Conservation (phyloP, 2,113 vertebrate species). For the Pogona vitticeps region DNA sequence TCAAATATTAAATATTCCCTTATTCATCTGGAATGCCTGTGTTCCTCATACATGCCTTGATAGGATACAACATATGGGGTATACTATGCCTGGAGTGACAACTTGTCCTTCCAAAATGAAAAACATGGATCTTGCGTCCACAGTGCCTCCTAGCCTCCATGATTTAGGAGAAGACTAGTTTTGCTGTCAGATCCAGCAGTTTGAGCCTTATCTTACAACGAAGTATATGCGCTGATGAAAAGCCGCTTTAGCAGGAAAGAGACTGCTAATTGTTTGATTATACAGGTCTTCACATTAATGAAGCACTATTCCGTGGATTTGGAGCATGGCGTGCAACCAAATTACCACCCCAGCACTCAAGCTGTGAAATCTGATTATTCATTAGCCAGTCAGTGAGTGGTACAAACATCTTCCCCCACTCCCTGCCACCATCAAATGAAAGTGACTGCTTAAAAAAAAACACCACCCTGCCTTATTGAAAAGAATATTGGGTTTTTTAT, state of each 20-base stretch:
- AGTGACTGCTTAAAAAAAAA: constrained; percentile 71
- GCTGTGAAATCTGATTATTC: constrained; percentile 99
- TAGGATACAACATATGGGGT: constrained; percentile 9
- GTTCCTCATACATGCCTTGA: not conserved
- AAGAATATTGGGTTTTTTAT: constrained; percentile 64
- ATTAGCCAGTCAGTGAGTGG: constrained; percentile 98
- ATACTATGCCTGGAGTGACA: constrained; percentile 6
- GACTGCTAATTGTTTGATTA: constrained; percentile 99
- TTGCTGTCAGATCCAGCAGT: constrained; percentile 77
- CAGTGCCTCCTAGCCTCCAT: constrained; percentile 42
- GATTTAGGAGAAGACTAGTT: constrained; percentile 67
- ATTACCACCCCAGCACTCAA: constrained; percentile 98
- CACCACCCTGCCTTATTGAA: constrained; percentile 34
- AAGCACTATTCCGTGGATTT: constrained; percentile 96
- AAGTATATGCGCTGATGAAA: constrained; percentile 92
- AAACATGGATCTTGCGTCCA: constrained; percentile 48
- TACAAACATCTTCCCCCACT: constrained; percentile 87
- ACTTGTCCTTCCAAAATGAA: constrained; percentile 36
- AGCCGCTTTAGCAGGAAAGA: constrained; percentile 87
- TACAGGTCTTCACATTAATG: constrained; percentile 99
- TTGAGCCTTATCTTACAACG: constrained; percentile 79
- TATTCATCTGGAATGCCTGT: constrained; percentile 25
- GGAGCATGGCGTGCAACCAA: constrained; percentile 96
- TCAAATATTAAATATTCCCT: constrained; percentile 3
- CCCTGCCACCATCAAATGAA: constrained; percentile 76